Base-by-base conservation (phyloP, 92 coral and sea anemone species). In the Porites divaricata region DNA sequence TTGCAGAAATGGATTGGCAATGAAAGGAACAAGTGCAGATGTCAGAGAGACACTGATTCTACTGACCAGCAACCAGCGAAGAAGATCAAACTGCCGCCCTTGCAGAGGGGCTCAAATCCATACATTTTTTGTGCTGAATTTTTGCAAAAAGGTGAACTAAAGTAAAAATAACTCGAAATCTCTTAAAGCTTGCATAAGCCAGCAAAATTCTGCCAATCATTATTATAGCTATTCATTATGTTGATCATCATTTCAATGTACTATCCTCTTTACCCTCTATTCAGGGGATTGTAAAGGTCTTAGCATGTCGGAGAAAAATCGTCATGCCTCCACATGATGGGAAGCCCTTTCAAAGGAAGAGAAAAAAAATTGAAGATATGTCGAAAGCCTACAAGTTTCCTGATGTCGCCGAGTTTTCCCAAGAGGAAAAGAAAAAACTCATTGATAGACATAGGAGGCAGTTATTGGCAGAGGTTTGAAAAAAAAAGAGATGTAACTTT, bases 371-470 rank as follows among this genome's bases (percentile, higher is more conserved):
- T 26, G 71, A 88, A 76, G 67, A 83, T 5, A 48, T 61, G 48
- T 89, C 83, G 19, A 63, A 84, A 71, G 77, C 58, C 12, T 88
- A 73, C 67, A 86, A 79, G 85, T 10, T 48, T 28, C 89, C 89
- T 19, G 85, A 86, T 49, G 80, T 86, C 72, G 53, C n/a, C 13
- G 17, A 69, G 9, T 79, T 67, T 54, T 56, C 67, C 2, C 83
- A 88, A 75, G 84, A 77, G 48, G 88, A 84, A 76, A 88, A 69
- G 26, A 8, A 58, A 19, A 84, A 76, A 59, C 59, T 89, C 26
- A 84, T 89, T 53, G 74, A 81, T 21, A 80, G 48, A 56, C 87
- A 84, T 70, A 89, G 79, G 79, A 71, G 50, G 82, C 67, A 88
- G 35, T 76, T 89, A 8, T 20, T 71, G 52, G 75, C 75, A 9